Conservation (phyloP, 2,113 vertebrate genomes). For the Myrmecophaga tridactyla region DNA sequence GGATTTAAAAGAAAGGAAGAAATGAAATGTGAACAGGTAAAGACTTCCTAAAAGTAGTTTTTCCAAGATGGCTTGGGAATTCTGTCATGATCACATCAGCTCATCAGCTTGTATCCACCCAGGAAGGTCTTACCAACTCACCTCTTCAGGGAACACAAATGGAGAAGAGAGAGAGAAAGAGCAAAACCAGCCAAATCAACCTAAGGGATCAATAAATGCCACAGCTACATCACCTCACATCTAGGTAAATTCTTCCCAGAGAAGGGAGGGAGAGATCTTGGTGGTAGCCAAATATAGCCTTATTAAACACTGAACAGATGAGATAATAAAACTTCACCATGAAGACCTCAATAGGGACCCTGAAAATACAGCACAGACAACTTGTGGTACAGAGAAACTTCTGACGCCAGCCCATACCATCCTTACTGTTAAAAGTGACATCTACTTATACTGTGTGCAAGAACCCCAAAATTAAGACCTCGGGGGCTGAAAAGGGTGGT, state of each 20-base stretch:
- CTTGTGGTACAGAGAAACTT: not conserved
- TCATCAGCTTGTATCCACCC: not conserved
- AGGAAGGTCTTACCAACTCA: not conserved
- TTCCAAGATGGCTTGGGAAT: not conserved
- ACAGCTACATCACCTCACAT: not conserved
- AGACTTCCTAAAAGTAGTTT: not conserved
- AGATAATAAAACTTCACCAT: not conserved
- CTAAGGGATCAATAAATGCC: not conserved
- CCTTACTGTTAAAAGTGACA: not conserved
- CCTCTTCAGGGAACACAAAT: not conserved
- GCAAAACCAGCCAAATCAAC: not conserved
- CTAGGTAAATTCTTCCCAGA: not conserved
- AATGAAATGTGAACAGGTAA: not conserved
- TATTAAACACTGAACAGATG: not conserved
- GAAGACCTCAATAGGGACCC: not conserved
- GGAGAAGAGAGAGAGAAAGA: not conserved
- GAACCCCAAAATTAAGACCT: not conserved
- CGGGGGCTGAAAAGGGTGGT: not conserved
- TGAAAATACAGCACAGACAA: not conserved
- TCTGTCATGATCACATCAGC: not conserved
- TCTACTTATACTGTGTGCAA: not conserved
- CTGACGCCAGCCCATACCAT: not conserved
- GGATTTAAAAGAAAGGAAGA: not conserved
- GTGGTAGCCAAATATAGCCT: not conserved
- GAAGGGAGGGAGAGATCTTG: not conserved